Evolutionary conservation across 2,113 vertebrate species (phyloP).

Genomic region (Bufo gargarizans): DNA sequence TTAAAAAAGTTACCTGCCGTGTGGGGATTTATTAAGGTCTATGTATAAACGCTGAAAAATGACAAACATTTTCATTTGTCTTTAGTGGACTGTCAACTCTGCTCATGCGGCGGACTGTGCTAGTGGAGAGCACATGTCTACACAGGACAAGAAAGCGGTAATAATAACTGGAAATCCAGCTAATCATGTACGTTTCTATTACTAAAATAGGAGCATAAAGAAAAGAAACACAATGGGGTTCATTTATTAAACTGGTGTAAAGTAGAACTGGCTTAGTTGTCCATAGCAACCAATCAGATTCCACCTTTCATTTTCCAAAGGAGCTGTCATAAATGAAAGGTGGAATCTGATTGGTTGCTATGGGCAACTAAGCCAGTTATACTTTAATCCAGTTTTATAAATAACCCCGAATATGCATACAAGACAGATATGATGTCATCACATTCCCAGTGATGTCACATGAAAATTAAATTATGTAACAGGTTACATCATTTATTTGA

Average conservation of each 20-base stretch:
- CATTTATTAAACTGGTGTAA: too few species aligned
- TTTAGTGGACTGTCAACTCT: slow-evolving; percentile 13
- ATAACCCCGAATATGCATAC: not conserved
- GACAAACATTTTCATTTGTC: slow-evolving; percentile 23
- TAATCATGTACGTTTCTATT: not conserved
- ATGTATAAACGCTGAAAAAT: slow-evolving; percentile 5
- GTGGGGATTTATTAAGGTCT: slow-evolving; percentile 23
- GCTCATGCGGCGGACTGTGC: not conserved
- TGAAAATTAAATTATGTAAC: not conserved
- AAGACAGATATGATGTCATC: not conserved
- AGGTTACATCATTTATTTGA: not conserved
- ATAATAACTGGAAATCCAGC: not conserved
- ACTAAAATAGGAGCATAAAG: not conserved
- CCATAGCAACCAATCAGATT: too few species aligned
- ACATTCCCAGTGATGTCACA: not conserved
- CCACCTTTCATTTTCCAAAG: too few species aligned
- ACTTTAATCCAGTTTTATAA: too few species aligned
- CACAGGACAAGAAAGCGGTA: not conserved
- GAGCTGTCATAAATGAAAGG: too few species aligned
- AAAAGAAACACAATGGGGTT: not conserved
- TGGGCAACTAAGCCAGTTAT: too few species aligned
- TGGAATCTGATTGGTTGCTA: too few species aligned
- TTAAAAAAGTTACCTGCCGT: slow-evolving; percentile 40
- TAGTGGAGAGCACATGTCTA: not conserved
- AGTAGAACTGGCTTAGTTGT: too few species aligned